Evolutionary conservation across 2,888 invertebrate genomes (phyloP).

Genomic region (Melolontha melolontha): DNA sequence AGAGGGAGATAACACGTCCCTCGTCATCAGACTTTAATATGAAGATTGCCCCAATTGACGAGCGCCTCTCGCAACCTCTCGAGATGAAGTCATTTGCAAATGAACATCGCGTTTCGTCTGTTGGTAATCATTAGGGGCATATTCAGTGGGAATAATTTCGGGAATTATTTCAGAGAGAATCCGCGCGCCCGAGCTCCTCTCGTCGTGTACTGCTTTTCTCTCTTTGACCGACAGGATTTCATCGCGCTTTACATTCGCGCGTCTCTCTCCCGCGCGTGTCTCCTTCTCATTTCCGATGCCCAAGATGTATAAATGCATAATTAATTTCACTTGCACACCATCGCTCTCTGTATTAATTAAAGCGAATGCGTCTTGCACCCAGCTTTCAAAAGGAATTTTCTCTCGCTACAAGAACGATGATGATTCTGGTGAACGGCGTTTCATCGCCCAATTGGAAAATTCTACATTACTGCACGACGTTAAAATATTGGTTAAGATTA

Average conservation of each 20-base stretch:
- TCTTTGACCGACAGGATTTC: neutral
- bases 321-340: constrained; percentile 58
- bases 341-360: constrained; percentile 58
- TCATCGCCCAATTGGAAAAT: no score
- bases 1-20: no score
- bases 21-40: constrained; percentile 58
- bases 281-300: constrained; percentile 50
- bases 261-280: neutral
- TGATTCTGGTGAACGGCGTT: no score
- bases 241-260: neutral
- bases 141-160: constrained; percentile 65
- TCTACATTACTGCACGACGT: no score
- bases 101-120: constrained; percentile 63
- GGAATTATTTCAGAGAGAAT: constrained; percentile 60
- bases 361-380: constrained; percentile 50
- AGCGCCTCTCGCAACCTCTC: constrained; percentile 53
- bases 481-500: no score
- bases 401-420: no score
- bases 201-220: constrained; percentile 41
- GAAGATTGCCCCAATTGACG: constrained; percentile 65
- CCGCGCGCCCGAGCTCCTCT: constrained; percentile 36
- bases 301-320: constrained; percentile 60
- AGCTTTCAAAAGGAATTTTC: no score
- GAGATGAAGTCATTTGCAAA: constrained; percentile 66
- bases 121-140: constrained; percentile 64